Percentiles rank a stretch among this genome's conserved stretches.
Conservation (phyloP, 2,797 vertebrate species). For the Sebastes nivosus region DNA sequence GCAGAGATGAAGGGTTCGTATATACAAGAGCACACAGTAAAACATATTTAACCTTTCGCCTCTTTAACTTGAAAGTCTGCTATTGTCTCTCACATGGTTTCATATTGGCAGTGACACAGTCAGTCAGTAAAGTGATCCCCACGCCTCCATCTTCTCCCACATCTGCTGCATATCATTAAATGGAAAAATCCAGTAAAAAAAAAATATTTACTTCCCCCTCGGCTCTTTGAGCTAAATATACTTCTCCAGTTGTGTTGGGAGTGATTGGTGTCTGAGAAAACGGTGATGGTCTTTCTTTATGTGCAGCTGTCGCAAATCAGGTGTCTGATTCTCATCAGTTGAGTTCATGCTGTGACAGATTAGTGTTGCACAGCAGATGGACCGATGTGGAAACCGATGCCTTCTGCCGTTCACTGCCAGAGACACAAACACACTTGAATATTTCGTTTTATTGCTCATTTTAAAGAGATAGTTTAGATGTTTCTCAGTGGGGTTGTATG, state of each 20-base stretch:
- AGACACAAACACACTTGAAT: background rate
- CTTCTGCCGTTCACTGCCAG: background rate
- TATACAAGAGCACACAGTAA: slow-evolving; percentile 19
- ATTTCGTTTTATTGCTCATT: background rate
- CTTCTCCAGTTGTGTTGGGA: slow-evolving; percentile 37
- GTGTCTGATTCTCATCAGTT: slow-evolving; percentile 65
- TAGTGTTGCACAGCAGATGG: slow-evolving; percentile 33
- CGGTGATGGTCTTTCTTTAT: slow-evolving; percentile 25
- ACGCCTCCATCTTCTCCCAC: slow-evolving; percentile 44
- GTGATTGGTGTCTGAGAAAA: slow-evolving; percentile 58
- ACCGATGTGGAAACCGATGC: background rate
- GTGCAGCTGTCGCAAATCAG: slow-evolving; percentile 74
- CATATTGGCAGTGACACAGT: slow-evolving; percentile 30
- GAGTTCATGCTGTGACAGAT: slow-evolving; percentile 57
- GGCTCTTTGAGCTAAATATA: slow-evolving; percentile 70
- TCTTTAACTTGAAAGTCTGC: slow-evolving; percentile 40
- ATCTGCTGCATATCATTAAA: slow-evolving; percentile 79
- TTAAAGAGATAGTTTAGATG: background rate
- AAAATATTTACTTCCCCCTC: slow-evolving; percentile 65
- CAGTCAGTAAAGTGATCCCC: slow-evolving; percentile 47
- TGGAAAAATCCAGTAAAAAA: slow-evolving; percentile 58
- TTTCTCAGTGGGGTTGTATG: background rate
- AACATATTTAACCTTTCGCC: slow-evolving; percentile 40
- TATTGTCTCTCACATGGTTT: slow-evolving; percentile 27
- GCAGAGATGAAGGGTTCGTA: slow-evolving; percentile 21